A percentile compares a stretch with the other conserved stretches of the same genome.
Evolutionary conservation across 2,888 invertebrate genomes (phyloP).

Genomic region (Balanococcus diminutus): DNA sequence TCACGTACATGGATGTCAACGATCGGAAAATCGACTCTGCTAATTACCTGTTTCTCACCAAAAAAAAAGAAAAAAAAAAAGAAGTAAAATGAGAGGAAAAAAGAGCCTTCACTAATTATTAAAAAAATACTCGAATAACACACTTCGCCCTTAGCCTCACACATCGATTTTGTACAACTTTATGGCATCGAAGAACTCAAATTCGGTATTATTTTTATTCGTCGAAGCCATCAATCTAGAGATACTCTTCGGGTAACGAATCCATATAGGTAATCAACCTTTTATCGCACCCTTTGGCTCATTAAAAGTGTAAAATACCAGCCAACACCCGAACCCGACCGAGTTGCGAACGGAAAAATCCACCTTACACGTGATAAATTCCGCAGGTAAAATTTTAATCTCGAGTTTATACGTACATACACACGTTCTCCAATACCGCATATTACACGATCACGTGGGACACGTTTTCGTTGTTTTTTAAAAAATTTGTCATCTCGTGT

Average conservation of each 20-base stretch:
- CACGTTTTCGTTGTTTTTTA: slow-evolving; percentile 16
- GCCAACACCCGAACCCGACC: not conserved
- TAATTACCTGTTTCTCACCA: too few relatives aligned
- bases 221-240: not conserved
- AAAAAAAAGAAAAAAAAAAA: too few relatives aligned
- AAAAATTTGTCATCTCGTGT: slow-evolving; percentile 7
- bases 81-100: too few relatives aligned
- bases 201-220: not conserved
- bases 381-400: not conserved
- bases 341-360: not conserved
- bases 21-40: too few relatives aligned
- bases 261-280: not conserved
- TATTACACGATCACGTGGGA: not conserved
- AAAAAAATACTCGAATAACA: too few relatives aligned
- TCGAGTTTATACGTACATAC: not conserved
- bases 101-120: too few relatives aligned
- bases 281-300: not conserved
- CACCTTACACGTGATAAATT: not conserved
- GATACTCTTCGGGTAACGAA: not conserved
- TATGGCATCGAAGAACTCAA: too few relatives aligned
- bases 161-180: too few relatives aligned
- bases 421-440: not conserved
- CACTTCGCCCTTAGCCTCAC: too few relatives aligned
- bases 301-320: not conserved
- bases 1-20: too few relatives aligned